Conservation (phyloP, 1,140 invertebrate genomes). For the Orius insidiosus region DNA sequence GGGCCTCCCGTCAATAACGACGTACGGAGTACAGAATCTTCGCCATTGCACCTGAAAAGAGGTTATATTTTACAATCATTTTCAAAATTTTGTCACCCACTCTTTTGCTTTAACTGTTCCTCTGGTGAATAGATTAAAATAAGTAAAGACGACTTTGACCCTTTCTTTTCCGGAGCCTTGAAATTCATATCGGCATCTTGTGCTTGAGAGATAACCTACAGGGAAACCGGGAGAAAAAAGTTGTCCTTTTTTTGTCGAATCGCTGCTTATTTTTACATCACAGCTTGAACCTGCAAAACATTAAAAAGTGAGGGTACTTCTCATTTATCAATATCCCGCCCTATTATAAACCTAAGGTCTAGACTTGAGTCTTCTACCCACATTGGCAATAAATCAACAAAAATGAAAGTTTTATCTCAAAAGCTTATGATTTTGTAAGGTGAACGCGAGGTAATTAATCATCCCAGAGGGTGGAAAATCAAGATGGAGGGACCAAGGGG, state of each 20-base stretch:
- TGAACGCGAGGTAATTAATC: no score
- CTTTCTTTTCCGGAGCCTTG: conserved; percentile 63
- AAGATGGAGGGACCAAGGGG: no score
- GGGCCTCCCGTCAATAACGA: conserved; percentile 56
- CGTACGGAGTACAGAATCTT: conserved; percentile 60
- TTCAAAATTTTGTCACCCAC: conserved; percentile 31
- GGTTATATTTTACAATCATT: neutral
- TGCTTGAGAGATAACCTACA: conserved; percentile 48
- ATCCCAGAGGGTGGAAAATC: no score
- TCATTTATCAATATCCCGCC: no score
- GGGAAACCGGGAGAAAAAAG: conserved; percentile 62
- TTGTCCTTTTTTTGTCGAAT: conserved; percentile 56
- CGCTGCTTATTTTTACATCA: conserved; percentile 56
- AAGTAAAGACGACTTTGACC: conserved; percentile 55
- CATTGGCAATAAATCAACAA: no score
- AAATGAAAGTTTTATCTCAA: no score
- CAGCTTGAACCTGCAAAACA: conserved; percentile 52
- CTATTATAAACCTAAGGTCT: no score
- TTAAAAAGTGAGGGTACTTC: neutral
- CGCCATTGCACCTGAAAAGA: conserved; percentile 48
- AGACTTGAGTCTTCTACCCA: no score
- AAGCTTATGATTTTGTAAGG: no score
- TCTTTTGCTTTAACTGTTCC: conserved; percentile 33
- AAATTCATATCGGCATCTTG: conserved; percentile 69
- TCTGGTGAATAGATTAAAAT: conserved; percentile 40